These are phyloP conservation scores for Cyphotilapia sp. DNA, from an alignment of 2,113 vertebrate genomes.

Conservation along the genomic window DNA sequence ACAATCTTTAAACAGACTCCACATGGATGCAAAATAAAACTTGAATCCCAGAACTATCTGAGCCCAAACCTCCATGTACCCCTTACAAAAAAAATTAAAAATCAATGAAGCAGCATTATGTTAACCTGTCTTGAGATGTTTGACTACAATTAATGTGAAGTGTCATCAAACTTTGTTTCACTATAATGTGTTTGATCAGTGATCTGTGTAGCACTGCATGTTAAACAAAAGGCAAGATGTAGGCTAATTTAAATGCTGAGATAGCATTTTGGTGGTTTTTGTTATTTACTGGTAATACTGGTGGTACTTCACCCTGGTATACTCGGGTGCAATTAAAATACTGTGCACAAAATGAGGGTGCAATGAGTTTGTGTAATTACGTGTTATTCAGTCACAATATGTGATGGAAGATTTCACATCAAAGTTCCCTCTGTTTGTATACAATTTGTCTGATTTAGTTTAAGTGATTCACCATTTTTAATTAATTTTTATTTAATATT, in stretches of 20 bases:
- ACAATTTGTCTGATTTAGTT: not conserved
- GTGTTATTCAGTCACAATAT: not conserved
- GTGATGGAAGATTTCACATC: not conserved
- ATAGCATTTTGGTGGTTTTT: not conserved
- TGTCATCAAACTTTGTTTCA: not conserved
- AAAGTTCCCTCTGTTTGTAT: not conserved
- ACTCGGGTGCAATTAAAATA: not conserved
- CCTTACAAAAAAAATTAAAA: not conserved
- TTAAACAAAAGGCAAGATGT: not conserved
- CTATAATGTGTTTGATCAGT: not conserved
- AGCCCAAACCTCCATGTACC: not conserved
- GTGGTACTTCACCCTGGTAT: not conserved
- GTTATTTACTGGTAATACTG: not conserved
- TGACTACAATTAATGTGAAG: not conserved
- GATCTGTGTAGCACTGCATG: not conserved
- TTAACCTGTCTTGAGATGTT: not conserved
- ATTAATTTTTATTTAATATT: not conserved
- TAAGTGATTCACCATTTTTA: not conserved
- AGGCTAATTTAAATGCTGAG: not conserved
- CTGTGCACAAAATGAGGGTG: not conserved
- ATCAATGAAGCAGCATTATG: not conserved
- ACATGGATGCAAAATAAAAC: not conserved
- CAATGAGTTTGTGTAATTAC: not conserved
- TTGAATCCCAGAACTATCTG: not conserved
- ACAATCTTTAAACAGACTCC: not conserved